phyloP scores from a whole-genome alignment of 2,113 vertebrate genomes.

The Arothron firmamentum region DNA sequence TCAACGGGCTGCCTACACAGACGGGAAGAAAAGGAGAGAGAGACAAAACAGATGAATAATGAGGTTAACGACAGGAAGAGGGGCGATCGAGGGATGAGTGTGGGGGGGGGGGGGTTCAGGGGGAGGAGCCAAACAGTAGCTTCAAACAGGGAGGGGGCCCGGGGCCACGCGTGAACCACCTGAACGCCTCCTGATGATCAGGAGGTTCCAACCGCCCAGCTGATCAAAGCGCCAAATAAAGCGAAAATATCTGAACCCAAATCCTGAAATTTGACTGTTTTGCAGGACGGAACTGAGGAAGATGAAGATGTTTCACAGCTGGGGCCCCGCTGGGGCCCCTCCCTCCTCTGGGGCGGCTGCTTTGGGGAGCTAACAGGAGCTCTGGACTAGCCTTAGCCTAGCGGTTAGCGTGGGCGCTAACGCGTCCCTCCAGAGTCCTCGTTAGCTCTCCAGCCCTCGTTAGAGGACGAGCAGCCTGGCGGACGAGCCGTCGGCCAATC shows the following conservation, averaged over 20 bases:
- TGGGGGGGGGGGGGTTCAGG: neutral
- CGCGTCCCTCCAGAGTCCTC: neutral
- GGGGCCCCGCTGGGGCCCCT: no score
- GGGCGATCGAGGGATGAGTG: conserved; percentile 63
- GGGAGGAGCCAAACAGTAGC: conserved; percentile 15
- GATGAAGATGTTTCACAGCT: no score
- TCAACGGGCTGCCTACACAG: conserved; percentile 92
- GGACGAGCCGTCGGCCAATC: no score
- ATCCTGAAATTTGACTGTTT: no score
- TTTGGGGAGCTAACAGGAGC: conserved; percentile 1
- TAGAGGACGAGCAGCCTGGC: no score
- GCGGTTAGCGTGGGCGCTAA: neutral
- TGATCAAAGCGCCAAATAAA: no score
- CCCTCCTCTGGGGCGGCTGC: no score
- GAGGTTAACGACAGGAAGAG: conserved; percentile 74
- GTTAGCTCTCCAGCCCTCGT: neutral
- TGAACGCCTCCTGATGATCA: no score
- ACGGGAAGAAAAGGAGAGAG: conserved; percentile 73
- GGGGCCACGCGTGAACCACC: neutral
- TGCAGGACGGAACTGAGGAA: no score
- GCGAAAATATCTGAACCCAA: no score
- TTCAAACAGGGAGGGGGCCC: conserved; percentile 13
- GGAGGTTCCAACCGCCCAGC: no score
- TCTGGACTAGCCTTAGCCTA: neutral
- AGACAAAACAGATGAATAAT: conserved; percentile 88